These are phyloP conservation scores for Mesaphorura yosii DNA, from an alignment of 1,140 invertebrate species.

Conservation along the genomic window DNA sequence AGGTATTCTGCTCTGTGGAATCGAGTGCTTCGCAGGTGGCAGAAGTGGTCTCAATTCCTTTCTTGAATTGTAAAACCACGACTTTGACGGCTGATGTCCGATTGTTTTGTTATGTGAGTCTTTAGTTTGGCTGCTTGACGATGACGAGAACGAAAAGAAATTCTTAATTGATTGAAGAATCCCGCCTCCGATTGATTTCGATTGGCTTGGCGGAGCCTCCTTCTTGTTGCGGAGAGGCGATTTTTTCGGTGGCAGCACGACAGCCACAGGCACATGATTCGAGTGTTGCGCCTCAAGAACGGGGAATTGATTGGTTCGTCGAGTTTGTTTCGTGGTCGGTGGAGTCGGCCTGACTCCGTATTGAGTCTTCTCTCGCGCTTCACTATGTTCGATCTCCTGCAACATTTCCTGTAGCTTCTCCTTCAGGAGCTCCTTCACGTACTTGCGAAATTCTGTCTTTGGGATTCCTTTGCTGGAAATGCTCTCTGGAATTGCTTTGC, in stretches of 20 bases:
- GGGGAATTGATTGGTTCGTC: background rate
- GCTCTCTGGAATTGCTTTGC: background rate
- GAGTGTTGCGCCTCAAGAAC: slow-evolving; percentile 1
- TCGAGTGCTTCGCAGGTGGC: too few species aligned
- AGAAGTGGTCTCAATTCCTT: too few species aligned
- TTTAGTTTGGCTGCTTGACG: too few species aligned
- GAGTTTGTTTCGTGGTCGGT: background rate
- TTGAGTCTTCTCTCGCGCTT: background rate
- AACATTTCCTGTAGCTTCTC: slow-evolving; percentile 18
- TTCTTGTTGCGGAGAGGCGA: background rate
- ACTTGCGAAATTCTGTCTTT: slow-evolving; percentile 8
- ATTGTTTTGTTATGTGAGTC: too few species aligned
- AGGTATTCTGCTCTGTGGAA: too few species aligned
- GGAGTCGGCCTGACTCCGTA: background rate
- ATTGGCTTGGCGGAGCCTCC: too few species aligned
- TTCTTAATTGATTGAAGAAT: background rate
- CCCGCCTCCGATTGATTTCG: too few species aligned
- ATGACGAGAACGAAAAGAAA: background rate
- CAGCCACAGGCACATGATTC: background rate
- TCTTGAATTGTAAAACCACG: background rate
- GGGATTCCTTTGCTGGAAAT: background rate
- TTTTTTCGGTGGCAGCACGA: background rate
- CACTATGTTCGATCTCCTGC: slow-evolving; percentile 4
- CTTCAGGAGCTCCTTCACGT: slow-evolving; percentile 20
- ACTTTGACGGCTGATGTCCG: too few species aligned